These are phyloP conservation scores for Halocaridina rubra DNA, from an alignment of 2,888 invertebrate genomes.

Conservation along the genomic window DNA sequence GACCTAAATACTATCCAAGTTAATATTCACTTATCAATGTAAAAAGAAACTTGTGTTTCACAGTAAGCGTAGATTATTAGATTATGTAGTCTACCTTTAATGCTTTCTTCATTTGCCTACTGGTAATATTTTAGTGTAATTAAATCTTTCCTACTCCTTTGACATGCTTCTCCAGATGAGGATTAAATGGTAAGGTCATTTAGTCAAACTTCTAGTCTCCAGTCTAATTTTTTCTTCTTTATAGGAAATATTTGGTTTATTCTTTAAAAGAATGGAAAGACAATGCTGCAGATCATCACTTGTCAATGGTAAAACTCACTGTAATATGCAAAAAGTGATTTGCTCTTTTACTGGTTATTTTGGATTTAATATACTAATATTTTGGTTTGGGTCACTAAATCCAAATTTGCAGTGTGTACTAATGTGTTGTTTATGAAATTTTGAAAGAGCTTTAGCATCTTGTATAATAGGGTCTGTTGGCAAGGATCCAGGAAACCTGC, in stretches of 20 bases:
- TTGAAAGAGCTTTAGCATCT: no score
- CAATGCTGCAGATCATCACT: background rate
- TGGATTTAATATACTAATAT: no score
- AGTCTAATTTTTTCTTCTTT: constrained; percentile 5
- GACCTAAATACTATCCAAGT: no score
- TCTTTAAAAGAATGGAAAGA: constrained; percentile 15
- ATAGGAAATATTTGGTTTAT: constrained; percentile 62
- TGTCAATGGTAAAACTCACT: background rate
- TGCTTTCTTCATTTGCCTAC: background rate
- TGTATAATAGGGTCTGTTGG: no score
- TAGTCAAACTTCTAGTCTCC: background rate
- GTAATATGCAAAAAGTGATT: background rate
- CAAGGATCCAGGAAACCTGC: no score
- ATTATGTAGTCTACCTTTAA: background rate
- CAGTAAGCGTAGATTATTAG: background rate
- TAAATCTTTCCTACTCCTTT: no score
- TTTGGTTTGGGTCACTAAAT: no score
- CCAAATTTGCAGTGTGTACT: no score
- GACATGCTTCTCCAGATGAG: constrained; percentile 11
- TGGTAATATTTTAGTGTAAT: no score
- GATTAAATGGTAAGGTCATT: constrained; percentile 15
- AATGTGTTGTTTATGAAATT: no score
- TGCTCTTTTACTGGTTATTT: no score
- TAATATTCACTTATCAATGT: background rate
- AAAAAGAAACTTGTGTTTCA: background rate